Base-by-base conservation (phyloP, 2,113 vertebrate genomes). In the Hoplias malabaricus region DNA sequence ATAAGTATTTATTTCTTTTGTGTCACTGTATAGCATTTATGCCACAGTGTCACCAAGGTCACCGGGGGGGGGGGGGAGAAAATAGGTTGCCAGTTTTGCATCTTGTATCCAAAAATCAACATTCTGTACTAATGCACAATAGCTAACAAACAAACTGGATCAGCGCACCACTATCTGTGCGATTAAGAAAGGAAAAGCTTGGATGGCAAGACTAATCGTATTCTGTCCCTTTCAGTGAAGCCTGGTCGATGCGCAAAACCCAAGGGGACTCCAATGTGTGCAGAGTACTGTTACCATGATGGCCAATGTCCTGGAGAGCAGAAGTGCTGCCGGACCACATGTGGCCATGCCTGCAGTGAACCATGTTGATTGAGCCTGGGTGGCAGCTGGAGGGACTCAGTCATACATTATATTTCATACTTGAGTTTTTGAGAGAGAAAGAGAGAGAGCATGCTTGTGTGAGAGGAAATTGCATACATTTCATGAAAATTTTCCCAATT, bases 301-400 rank as follows among this genome's bases (percentile, higher is more conserved):
- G 88, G 87, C 19, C 80, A 93, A 71, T 93, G 90, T 77, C 85
- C 90, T 2, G 89, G 67, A 14, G 80, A 88, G 61, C 86, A 92
- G 83, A 93, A 91, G 84, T 93, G 91, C 81, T 93, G 91, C 83
- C 83, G 42, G 65, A 92, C 86, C 2, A 88, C 85, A 29, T 91
- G 90, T 10, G 87, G 90, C n/a, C 90, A 89, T 10, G 82, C 80
- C 69, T 93, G 92, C 81, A 89, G 74, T 5, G 83, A 90, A 56
- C 90, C 90, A 3, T 88, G 89, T 77, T 91, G 85, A 91, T 69
- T 31, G 21, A 19, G 63, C 27, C n/a, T 43, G n/a, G 46, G 10
- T 11, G 36, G 27, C 33, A 34, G 21, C 9, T n/a, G 29, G 16
- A 33, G n/a, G 59, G 23, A 56, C 19, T 4, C 5, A 33, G 48